Conservation (phyloP, 2,113 vertebrate species). For the Dipodomys spectabilis region DNA sequence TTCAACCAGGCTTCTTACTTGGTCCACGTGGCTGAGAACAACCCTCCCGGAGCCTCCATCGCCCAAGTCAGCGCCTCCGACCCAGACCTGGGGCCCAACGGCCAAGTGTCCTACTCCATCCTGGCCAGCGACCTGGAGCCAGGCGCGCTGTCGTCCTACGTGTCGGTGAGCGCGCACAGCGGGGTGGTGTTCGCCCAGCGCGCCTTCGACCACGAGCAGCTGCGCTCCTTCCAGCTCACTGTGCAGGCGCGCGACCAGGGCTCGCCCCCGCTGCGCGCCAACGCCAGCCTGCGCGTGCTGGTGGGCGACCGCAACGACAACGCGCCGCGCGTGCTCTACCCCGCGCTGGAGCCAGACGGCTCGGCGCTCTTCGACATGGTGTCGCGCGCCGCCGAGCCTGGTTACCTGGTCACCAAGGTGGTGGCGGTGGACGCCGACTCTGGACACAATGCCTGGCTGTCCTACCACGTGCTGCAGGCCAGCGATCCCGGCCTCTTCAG, state of each 20-base stretch:
- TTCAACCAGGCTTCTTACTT: constrained; percentile 82
- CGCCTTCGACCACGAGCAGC: no score
- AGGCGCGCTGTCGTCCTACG: constrained; percentile 87
- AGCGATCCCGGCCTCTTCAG: constrained; percentile 63
- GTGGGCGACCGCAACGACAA: constrained; percentile 87
- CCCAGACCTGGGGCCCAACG: constrained; percentile 45
- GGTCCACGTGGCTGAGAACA: constrained; percentile 86
- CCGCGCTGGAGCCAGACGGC: constrained; percentile 64
- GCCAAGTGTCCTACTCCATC: constrained; percentile 67
- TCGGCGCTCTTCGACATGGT: constrained; percentile 51
- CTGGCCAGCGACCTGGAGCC: constrained; percentile 77
- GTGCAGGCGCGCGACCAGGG: constrained; percentile 11
- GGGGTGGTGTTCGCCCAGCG: constrained; percentile 72
- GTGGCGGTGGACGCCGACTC: constrained; percentile 77
- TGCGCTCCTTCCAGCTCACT: no score
- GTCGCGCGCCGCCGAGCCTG: constrained; percentile 47
- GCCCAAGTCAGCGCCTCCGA: constrained; percentile 53
- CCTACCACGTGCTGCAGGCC: constrained; percentile 50
- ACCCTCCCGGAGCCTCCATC: constrained; percentile 82
- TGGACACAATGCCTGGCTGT: constrained; percentile 30
- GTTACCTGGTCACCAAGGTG: constrained; percentile 75
- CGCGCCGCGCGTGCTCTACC: constrained; percentile 85
- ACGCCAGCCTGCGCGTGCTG: constrained; percentile 25
- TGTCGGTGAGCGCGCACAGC: constrained; percentile 71
- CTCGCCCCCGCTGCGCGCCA: constrained; percentile 52